Base-by-base conservation (phyloP, 2,113 vertebrate species). In the Eretmochelys imbricata region DNA sequence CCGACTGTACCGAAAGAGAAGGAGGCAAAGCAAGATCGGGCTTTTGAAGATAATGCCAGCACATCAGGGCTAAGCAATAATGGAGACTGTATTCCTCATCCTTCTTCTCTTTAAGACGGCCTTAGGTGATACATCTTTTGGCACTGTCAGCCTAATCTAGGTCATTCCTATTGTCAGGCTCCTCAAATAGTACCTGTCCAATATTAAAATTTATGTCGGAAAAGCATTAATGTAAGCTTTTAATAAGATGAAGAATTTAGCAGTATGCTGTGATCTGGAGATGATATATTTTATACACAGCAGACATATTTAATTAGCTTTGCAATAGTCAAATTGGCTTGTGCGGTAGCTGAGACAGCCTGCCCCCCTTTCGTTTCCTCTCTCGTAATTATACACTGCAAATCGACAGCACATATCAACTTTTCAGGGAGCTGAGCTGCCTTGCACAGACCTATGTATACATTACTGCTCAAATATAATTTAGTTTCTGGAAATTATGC, bases 181-280 rank as follows among this genome's bases (percentile, higher is more conserved):
- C 89, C 97, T 98, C 98, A 98, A 98, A 98, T 97, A 98, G 97
- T 98, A 98, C 97, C 98, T 98, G 98, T 98, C 98, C 97, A 78
- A 87, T 80, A 96, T 96, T 97, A 96, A 98, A 98, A 99, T 98
- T 98, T 98, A 99, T 99, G 98, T 98, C 97, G 94, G 98, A 98
- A 98, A 98, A 98, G 97, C 98, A 98, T 98, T 98, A 98, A 98
- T 98, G 98, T 95, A 98, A 98, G 98, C 98, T 98, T 96, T 99
- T 98, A 98, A 98, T 98, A 98, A 98, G 97, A 99, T 98, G 98
- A 98, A 98, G 98, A 98, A 98, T 98, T 98, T 98, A 98, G 98
- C 98, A 97, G 97, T 98, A 97, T 97, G 97, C 97, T 96, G 98
- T 97, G 98, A 99, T 98, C 98, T 97, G 93, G 89, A 96, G 97